phyloP scores from a whole-genome alignment of 1,140 invertebrate genomes.

The Trinorchestia longiramus region DNA sequence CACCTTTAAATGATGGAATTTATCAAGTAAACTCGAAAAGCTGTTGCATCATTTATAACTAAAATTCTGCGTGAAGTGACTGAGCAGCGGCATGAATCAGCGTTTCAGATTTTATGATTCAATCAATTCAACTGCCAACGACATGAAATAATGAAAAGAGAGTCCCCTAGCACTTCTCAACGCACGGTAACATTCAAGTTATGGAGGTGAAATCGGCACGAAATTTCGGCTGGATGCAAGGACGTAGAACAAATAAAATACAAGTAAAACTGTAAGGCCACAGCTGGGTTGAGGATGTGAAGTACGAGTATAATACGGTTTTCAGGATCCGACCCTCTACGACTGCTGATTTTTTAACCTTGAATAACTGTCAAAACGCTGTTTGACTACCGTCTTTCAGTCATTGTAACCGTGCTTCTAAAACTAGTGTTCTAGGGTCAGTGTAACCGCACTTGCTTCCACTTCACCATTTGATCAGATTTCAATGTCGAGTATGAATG shows the following conservation, averaged over 20 bases:
- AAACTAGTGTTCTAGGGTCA: not conserved
- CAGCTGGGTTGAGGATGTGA: too few relatives aligned
- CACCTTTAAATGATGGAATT: too few relatives aligned
- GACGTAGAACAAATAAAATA: too few relatives aligned
- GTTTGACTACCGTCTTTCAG: not conserved
- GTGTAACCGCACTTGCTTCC: not conserved
- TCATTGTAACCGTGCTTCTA: not conserved
- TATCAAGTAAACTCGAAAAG: too few relatives aligned
- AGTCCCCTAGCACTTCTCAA: not conserved
- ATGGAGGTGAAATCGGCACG: not conserved
- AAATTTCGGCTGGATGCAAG: too few relatives aligned
- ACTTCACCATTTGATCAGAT: not conserved
- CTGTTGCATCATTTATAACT: too few relatives aligned
- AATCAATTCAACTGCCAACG: not conserved
- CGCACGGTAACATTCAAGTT: not conserved
- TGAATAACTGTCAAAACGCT: too few relatives aligned
- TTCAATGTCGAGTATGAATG: too few relatives aligned
- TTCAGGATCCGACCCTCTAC: too few relatives aligned
- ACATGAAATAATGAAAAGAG: not conserved
- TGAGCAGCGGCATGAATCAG: not conserved
- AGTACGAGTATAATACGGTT: not conserved
- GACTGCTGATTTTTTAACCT: too few relatives aligned
- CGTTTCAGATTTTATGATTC: not conserved
- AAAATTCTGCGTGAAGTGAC: not conserved
- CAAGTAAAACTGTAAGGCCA: too few relatives aligned